phyloP scores from a whole-genome alignment of 2,888 invertebrate species.

The Coleophora flavipennella region DNA sequence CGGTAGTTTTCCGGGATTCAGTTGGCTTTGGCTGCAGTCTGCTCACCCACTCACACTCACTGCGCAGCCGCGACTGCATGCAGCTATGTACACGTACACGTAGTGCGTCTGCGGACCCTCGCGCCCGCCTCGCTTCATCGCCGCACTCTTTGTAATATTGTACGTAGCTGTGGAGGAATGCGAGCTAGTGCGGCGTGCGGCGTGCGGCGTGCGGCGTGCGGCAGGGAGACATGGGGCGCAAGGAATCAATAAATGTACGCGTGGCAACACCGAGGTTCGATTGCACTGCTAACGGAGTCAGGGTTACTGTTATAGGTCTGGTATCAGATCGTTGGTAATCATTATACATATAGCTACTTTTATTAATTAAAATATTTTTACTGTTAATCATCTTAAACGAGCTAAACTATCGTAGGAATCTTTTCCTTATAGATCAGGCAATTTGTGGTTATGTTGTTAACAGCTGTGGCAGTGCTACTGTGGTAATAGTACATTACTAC shows the following conservation, averaged over 20 bases:
- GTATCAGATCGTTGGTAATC: no score
- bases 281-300: slow-evolving; percentile 12
- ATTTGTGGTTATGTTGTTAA: no score
- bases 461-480: no score
- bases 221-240: slow-evolving; percentile 29
- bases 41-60: slow-evolving; percentile 68
- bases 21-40: slow-evolving; percentile 67
- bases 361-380: no score
- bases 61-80: slow-evolving; percentile 51
- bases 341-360: no score
- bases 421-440: no score
- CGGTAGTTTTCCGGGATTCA: slow-evolving; percentile 74
- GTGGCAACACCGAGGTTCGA: slow-evolving; percentile 3
- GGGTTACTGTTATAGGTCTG: no score
- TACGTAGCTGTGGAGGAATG: slow-evolving; percentile 34
- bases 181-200: slow-evolving; percentile 42
- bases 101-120: slow-evolving; percentile 58
- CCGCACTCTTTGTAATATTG: slow-evolving; percentile 53
- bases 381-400: no score
- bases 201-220: no score
- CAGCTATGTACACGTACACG: slow-evolving; percentile 20
- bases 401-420: no score
- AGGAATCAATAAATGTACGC: slow-evolving; percentile 27
- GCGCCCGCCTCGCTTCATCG: slow-evolving; percentile 55
- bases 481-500: no score